Evolutionary conservation across 2,888 invertebrate genomes (phyloP).

Genomic region (Mythimna albipuncta): DNA sequence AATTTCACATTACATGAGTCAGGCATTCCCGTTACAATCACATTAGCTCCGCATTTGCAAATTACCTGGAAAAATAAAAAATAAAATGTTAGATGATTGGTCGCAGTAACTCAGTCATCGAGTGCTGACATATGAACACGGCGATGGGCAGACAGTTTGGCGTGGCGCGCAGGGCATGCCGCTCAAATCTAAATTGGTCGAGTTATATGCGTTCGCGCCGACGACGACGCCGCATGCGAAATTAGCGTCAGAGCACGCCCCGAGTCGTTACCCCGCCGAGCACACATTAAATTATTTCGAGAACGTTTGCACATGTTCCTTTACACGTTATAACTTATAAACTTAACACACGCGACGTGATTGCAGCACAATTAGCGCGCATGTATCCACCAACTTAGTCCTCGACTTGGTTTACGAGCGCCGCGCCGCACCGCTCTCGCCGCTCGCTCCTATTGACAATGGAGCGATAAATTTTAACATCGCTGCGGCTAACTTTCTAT

Average conservation of each 20-base stretch:
- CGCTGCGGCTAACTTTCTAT: slow-evolving; percentile 65
- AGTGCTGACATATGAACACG: slow-evolving; percentile 47
- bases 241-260: slow-evolving; percentile 66
- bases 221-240: slow-evolving; percentile 64
- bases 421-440: slow-evolving; percentile 20
- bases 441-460: slow-evolving; percentile 66
- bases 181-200: slow-evolving; percentile 77
- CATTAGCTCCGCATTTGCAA: slow-evolving; percentile 21
- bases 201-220: slow-evolving; percentile 68
- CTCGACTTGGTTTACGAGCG: slow-evolving; percentile 51
- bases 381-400: slow-evolving; percentile 62
- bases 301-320: slow-evolving; percentile 76
- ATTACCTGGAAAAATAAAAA: slow-evolving; percentile 71
- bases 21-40: slow-evolving; percentile 8
- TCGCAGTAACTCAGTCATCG: slow-evolving; percentile 47
- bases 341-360: slow-evolving; percentile 67
- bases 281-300: slow-evolving; percentile 79
- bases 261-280: slow-evolving; percentile 70
- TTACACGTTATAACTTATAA: slow-evolving; percentile 71
- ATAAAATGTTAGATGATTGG: slow-evolving; percentile 32
- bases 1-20: slow-evolving; percentile 19
- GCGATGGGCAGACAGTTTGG: slow-evolving; percentile 78
- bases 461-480: slow-evolving; percentile 71
- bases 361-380: slow-evolving; percentile 70
- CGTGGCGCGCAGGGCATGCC: slow-evolving; percentile 71